A percentile compares a stretch with the other conserved stretches of the same genome.
Evolutionary conservation across 2,113 vertebrate genomes (phyloP).

Genomic region (Pedetes capensis): DNA sequence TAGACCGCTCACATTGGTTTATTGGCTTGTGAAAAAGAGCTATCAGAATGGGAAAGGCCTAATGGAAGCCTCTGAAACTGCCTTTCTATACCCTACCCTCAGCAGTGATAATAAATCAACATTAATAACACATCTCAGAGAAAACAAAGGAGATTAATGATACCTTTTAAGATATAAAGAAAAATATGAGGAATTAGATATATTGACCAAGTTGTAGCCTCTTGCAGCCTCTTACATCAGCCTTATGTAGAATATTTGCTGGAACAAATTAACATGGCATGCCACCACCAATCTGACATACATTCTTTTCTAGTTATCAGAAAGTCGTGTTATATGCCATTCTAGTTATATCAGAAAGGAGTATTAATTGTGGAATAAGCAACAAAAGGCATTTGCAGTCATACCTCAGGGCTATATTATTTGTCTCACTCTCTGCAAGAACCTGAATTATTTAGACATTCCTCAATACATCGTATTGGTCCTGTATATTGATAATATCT

Average conservation of each 20-base stretch:
- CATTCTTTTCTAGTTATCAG: background rate
- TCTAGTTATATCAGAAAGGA: too few relatives aligned
- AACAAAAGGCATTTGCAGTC: background rate
- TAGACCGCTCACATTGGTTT: background rate
- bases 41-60: background rate
- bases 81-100: background rate
- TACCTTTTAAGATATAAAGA: background rate
- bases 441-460: background rate
- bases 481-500: background rate
- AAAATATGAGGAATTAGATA: background rate
- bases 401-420: background rate
- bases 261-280: background rate
- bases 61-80: background rate
- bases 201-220: background rate
- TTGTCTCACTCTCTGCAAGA: background rate
- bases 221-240: background rate
- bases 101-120: background rate
- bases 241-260: background rate
- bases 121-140: background rate
- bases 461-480: background rate
- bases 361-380: background rate
- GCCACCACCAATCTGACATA: background rate
- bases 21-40: background rate
- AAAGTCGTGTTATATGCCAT: background rate
- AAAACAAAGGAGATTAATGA: background rate